phyloP scores from a whole-genome alignment of 1,140 invertebrate genomes.

The Dufourea novaeangliae region DNA sequence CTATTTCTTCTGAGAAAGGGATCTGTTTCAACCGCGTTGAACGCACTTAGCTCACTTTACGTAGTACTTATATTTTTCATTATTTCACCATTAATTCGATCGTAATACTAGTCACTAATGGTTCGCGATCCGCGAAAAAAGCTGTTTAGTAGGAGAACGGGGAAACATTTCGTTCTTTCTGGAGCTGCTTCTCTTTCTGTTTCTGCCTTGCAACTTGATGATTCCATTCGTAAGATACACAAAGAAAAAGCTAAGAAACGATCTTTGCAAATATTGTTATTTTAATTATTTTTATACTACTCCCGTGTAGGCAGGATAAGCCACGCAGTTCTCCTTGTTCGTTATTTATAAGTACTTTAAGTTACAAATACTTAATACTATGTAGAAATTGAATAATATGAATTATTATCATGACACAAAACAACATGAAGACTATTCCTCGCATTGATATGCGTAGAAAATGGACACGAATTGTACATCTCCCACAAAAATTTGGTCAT shows the following conservation, averaged over 20 bases:
- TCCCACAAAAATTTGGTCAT: background rate
- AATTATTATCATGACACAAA: background rate
- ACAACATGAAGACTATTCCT: background rate
- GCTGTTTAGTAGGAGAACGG: background rate
- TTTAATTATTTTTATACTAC: constrained; percentile 49
- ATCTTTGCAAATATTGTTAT: constrained; percentile 32
- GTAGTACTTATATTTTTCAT: constrained; percentile 21
- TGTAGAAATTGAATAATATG: background rate
- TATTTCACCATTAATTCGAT: constrained; percentile 1
- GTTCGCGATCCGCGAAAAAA: background rate
- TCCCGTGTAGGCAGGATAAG: background rate
- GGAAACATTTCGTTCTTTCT: background rate
- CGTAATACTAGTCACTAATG: background rate
- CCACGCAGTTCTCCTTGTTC: background rate
- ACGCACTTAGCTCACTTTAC: background rate
- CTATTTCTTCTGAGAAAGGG: background rate
- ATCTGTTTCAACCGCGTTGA: background rate
- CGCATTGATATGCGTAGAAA: background rate
- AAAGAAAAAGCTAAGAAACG: background rate
- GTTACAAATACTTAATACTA: constrained; percentile 20
- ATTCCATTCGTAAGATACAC: constrained; percentile 38
- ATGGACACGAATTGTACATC: background rate
- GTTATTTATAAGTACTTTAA: constrained; percentile 29
- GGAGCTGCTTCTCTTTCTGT: background rate
- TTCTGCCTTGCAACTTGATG: background rate